Conservation (phyloP, 2,888 invertebrate species). For the Parascotia fuliginaria region DNA sequence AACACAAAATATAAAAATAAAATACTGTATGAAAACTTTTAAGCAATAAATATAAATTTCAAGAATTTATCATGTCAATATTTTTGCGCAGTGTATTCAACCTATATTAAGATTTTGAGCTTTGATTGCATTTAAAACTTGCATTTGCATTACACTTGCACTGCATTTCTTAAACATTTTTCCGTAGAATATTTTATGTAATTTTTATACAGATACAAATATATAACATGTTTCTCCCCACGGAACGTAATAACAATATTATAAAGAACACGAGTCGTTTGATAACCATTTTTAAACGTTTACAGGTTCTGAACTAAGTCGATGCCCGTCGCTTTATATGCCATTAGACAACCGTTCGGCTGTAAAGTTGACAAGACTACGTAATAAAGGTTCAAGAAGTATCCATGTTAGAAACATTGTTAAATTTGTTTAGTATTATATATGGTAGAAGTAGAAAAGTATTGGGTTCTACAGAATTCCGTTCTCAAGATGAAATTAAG, state of each 20-base stretch:
- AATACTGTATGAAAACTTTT: conserved; percentile 23
- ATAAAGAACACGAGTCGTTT: conserved; percentile 34
- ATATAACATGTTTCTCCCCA: conserved; percentile 3
- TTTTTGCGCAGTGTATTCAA: conserved; percentile 18
- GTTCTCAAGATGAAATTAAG: no score
- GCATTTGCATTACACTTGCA: conserved; percentile 13
- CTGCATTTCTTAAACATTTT: background rate
- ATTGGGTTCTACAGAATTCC: no score
- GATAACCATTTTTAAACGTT: conserved; percentile 61
- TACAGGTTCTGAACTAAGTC: conserved; percentile 44
- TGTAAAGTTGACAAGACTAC: conserved; percentile 68
- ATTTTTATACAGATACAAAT: background rate
- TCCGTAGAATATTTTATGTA: background rate
- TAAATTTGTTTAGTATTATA: background rate
- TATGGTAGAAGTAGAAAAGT: no score
- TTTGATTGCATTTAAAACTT: conserved; percentile 11
- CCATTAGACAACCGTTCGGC: conserved; percentile 68
- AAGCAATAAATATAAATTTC: conserved; percentile 9
- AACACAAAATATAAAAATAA: background rate
- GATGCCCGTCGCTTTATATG: conserved; percentile 51
- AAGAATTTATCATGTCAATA: conserved; percentile 18
- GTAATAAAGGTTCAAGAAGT: conserved; percentile 60
- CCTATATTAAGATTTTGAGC: conserved; percentile 19
- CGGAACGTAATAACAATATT: conserved; percentile 13
- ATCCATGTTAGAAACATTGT: background rate